Evolutionary conservation across 2,888 invertebrate genomes (phyloP), one percentile per base, ranked within the genome.

Genomic region (Therioaphis trifolii): DNA sequence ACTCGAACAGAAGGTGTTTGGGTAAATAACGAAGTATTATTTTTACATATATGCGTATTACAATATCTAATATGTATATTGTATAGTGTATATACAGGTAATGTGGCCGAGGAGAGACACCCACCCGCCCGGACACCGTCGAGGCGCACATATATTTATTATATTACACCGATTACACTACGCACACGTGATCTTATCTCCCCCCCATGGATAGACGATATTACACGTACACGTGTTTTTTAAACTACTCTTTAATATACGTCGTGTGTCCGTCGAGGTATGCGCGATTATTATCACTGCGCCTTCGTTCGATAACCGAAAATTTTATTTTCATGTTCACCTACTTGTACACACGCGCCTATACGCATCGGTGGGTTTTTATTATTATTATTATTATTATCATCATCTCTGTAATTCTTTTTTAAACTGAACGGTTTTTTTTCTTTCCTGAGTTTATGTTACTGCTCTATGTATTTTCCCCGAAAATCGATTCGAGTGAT

Each of bases 1-100:
- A 21, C 15, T 3, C 69, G 40, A 43, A 69, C 69, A 69, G 69
- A 69, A 69, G 69, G 69, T 69, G 69, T 69, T 69, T 69, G 58
- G 58, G 69, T 69, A 69, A 69, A 69, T 66, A 66, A 55, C 35
- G 35, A 18, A 66, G n/a, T 43, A 68, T 52, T 52, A 52, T 69
- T 69, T 40, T 43, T 40, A 69, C 69, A 69, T 21, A 69, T 43
- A 7, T 29, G 43, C 15, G 12, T 46, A 46, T n/a, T n/a, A n/a
- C n/a, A n/a, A n/a, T n/a, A n/a, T n/a, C n/a, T n/a, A n/a, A n/a
- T n/a, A n/a, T n/a, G n/a, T n/a, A n/a, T n/a, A n/a, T n/a, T n/a
- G n/a, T n/a, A n/a, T n/a, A n/a, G n/a, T n/a, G n/a, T 46, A 35
- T 35, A 35, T 35, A 35, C 7, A 35, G 35, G 35, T 35, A 35